Evolutionary conservation across 2,888 invertebrate genomes (phyloP).

Genomic region (Pachliopta kotzebuea): DNA sequence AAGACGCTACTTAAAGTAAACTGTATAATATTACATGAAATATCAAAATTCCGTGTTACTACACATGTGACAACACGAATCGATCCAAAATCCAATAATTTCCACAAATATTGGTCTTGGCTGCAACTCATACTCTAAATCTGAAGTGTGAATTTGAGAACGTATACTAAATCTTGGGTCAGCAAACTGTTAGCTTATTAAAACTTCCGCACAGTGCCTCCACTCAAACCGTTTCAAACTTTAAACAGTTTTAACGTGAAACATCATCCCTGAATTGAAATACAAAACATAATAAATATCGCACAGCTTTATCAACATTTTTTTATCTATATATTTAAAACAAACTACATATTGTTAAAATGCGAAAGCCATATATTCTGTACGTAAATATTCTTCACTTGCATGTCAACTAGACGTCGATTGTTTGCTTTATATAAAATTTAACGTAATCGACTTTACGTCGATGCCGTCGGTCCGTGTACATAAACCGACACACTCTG

Average conservation of each 20-base stretch:
- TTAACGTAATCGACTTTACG: constrained; percentile 66
- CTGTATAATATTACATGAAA: constrained; percentile 11
- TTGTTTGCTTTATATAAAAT: constrained; percentile 69
- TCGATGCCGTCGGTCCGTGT: constrained; percentile 54
- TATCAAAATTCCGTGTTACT: constrained; percentile 8
- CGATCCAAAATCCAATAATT: constrained; percentile 21
- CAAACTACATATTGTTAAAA: too few species aligned
- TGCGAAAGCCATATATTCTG: neutral
- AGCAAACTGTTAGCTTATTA: constrained; percentile 1
- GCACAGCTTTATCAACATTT: neutral
- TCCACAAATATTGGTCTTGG: constrained; percentile 21
- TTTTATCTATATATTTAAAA: neutral
- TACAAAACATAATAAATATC: neutral
- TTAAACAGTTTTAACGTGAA: neutral
- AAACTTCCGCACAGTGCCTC: neutral
- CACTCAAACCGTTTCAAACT: neutral
- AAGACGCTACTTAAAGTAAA: constrained; percentile 6
- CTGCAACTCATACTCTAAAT: constrained; percentile 18
- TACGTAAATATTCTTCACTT: constrained; percentile 14
- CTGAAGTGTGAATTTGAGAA: constrained; percentile 8
- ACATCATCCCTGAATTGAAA: neutral
- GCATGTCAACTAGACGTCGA: constrained; percentile 40
- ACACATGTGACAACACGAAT: constrained; percentile 11
- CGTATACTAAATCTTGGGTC: constrained; percentile 18
- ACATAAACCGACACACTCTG: constrained; percentile 69